Evolutionary conservation across 2,888 invertebrate species (phyloP).

Genomic region (Drosophila subquinaria): DNA sequence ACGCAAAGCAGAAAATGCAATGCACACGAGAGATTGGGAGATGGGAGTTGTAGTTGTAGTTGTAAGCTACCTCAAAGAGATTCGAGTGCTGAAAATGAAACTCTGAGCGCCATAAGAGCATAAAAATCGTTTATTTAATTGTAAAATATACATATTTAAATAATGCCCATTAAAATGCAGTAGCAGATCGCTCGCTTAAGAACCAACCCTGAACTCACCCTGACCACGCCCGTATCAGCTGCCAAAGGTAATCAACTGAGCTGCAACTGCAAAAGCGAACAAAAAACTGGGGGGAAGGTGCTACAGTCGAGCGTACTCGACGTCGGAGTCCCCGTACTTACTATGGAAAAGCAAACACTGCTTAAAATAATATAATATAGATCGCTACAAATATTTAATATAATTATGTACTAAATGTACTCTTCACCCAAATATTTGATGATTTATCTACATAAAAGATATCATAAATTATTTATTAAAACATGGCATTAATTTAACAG

Average conservation of each 20-base stretch:
- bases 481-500: too few relatives aligned
- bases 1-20: conserved; percentile 49
- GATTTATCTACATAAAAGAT: too few relatives aligned
- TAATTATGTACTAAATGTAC: too few relatives aligned
- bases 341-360: too few relatives aligned
- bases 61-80: conserved; percentile 28
- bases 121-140: conserved; percentile 77
- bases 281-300: neutral
- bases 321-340: too few relatives aligned
- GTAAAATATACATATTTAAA: conserved; percentile 81
- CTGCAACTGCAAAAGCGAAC: conserved; percentile 34
- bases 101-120: conserved; percentile 56
- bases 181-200: conserved; percentile 63
- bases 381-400: too few relatives aligned
- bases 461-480: too few relatives aligned
- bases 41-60: neutral
- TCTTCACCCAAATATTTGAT: too few relatives aligned
- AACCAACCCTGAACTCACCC: conserved; percentile 11
- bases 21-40: neutral
- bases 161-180: conserved; percentile 75
- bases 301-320: too few relatives aligned
- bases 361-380: too few relatives aligned
- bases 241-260: conserved; percentile 76
- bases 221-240: conserved; percentile 54
- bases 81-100: conserved; percentile 31